Evolutionary conservation across 2,888 invertebrate genomes (phyloP), one percentile per base, ranked within the genome.

Genomic region (Parnassius mnemosyne): DNA sequence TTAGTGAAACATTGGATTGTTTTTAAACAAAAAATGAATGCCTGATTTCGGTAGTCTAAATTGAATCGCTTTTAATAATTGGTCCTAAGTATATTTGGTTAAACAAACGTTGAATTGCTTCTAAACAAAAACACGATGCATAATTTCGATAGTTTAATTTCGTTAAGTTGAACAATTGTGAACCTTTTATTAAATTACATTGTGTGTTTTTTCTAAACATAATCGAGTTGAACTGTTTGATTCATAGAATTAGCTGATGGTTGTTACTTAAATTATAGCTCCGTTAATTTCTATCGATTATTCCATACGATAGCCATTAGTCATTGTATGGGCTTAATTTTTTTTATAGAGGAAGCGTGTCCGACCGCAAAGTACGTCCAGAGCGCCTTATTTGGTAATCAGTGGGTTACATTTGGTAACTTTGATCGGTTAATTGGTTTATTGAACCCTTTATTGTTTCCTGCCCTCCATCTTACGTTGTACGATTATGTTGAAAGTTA

Each of bases 311-410:
- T 43, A 0, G 5, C 20, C 46, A 47, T 59, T 52, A 63, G 46
- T 56, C 58, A 55, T n/a, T 59, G 55, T 63, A 60, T 60, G 53
- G 56, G 60, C n/a, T 63, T 63, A 60, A 50, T 53, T 63, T 63
- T 63, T 60, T 63, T 63, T 60, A 63, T 60, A 60, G 59, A 63
- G 63, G 63, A 63, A 63, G 56, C 56, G 59, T 59, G 60, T 52
- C 59, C 57, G 62, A 61, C 34, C 51, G 41, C 11, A 12, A 16
- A 20, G 51, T 20, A n/a, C 41, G 13, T 25, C 16, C 51, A 41
- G 52, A 47, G 43, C 55, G 55, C 63, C 63, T 52, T 60, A 53
- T 63, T 60, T 43, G 60, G 63, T 53, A 56, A 63, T 49, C 63
- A 34, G 16, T 51, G 34, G 55, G 52, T 60, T 56, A 51, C 56